phyloP scores from a whole-genome alignment of 2,888 invertebrate species.

The Epinotia nisella region DNA sequence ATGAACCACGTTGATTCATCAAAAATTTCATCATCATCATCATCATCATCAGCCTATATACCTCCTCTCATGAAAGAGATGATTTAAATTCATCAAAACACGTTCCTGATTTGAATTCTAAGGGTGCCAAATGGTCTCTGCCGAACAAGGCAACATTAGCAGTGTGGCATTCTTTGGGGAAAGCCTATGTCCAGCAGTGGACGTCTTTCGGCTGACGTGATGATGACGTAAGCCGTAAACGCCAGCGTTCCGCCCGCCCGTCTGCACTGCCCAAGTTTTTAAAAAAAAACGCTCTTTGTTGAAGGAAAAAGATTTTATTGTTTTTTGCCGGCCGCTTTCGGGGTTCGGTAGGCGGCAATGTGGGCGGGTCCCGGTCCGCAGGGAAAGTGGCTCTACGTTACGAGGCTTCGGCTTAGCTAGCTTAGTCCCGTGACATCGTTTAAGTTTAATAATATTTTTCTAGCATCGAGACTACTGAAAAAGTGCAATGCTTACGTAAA shows the following conservation, averaged over 20 bases:
- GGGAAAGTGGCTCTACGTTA: conserved; percentile 59
- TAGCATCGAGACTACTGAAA: too few relatives aligned
- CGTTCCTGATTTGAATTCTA: too few relatives aligned
- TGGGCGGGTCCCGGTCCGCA: conserved; percentile 66
- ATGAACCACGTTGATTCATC: too few relatives aligned
- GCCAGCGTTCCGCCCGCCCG: conserved; percentile 51
- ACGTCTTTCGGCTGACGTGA: too few relatives aligned
- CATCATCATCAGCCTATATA: too few relatives aligned
- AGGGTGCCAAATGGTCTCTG: too few relatives aligned
- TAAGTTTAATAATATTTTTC: background rate
- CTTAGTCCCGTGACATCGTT: background rate
- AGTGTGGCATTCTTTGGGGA: too few relatives aligned
- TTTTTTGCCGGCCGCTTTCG: conserved; percentile 72
- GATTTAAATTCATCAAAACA: too few relatives aligned
- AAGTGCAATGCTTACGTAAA: background rate
- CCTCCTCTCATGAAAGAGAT: too few relatives aligned
- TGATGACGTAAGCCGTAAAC: background rate
- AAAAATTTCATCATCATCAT: too few relatives aligned
- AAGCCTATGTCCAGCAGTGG: too few relatives aligned
- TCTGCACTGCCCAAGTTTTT: conserved; percentile 51
- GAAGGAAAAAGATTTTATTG: conserved; percentile 72
- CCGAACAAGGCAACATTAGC: too few relatives aligned
- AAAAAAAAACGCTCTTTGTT: conserved; percentile 65
- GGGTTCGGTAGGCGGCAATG: conserved; percentile 80
- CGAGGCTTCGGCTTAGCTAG: background rate